These are phyloP conservation scores for Polylopha cassiicola DNA, from an alignment of 2,888 invertebrate genomes.

Conservation along the genomic window DNA sequence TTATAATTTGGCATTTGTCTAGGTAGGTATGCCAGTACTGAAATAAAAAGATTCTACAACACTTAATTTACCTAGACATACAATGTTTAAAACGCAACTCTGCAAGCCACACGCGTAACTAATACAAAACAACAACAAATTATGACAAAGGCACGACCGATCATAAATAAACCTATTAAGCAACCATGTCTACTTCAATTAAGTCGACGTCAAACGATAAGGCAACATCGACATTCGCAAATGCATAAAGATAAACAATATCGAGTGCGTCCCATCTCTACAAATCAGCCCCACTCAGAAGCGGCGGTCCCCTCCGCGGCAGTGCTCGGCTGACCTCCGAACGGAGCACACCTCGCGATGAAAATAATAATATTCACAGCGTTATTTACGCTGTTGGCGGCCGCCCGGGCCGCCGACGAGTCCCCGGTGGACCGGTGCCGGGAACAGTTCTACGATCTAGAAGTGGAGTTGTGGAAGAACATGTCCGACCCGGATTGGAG, in stretches of 20 bases:
- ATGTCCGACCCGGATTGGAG: slow-evolving; percentile 59
- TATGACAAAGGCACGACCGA: too few species aligned
- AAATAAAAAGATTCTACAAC: too few species aligned
- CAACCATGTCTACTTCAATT: too few species aligned
- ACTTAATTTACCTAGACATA: too few species aligned
- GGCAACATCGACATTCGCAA: too few species aligned
- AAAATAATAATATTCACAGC: slow-evolving; percentile 53
- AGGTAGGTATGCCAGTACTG: too few species aligned
- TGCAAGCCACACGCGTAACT: too few species aligned
- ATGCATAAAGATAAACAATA: slow-evolving; percentile 17
- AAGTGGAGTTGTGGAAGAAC: slow-evolving; percentile 70
- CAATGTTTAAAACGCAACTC: too few species aligned
- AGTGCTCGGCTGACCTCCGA: slow-evolving; percentile 46
- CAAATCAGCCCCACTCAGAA: slow-evolving; percentile 42
- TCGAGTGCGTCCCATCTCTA: slow-evolving; percentile 39
- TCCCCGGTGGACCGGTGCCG: slow-evolving; percentile 79
- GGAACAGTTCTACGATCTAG: slow-evolving; percentile 75
- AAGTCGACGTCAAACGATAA: too few species aligned
- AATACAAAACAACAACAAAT: too few species aligned
- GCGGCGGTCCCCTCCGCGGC: slow-evolving; percentile 38
- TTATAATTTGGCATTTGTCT: too few species aligned
- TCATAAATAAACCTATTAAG: too few species aligned
- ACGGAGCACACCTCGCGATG: slow-evolving; percentile 34
- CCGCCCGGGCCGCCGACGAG: slow-evolving; percentile 45
- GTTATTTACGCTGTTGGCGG: slow-evolving; percentile 45